Conservation (phyloP, 1,140 invertebrate species). For the Neuroterus valhalla region DNA sequence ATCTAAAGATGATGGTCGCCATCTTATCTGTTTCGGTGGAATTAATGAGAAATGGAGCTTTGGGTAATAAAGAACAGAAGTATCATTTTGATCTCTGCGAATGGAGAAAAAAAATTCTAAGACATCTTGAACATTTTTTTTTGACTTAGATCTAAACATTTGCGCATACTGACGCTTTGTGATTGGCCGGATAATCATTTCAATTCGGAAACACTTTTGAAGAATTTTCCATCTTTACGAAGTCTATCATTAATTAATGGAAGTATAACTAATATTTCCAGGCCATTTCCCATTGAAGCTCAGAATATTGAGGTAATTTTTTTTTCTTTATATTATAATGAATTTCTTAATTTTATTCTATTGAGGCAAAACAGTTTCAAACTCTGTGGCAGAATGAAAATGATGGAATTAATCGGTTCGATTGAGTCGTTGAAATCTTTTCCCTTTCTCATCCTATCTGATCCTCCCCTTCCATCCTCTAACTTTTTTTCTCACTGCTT, state of each 20-base stretch:
- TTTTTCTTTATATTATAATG: not conserved
- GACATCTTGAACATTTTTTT: not conserved
- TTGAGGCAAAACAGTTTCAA: not conserved
- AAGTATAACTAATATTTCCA: conserved; percentile 47
- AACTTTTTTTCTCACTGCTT: no score
- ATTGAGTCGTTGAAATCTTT: no score
- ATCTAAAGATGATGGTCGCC: conserved; percentile 44
- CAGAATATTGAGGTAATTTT: conserved; percentile 53
- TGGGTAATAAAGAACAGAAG: conserved; percentile 35
- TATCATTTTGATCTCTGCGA: not conserved
- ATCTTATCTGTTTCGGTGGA: conserved; percentile 54
- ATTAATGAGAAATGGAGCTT: conserved; percentile 50
- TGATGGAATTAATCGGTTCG: no score
- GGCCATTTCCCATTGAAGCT: conserved; percentile 40
- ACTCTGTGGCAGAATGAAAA: no score
- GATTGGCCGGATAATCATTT: conserved; percentile 52
- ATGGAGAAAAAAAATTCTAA: not conserved
- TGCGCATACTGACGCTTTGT: conserved; percentile 47
- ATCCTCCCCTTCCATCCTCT: no score
- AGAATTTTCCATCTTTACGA: conserved; percentile 47
- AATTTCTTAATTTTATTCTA: not conserved
- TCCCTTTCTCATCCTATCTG: no score
- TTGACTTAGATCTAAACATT: conserved; percentile 42
- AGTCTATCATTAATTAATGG: conserved; percentile 51
- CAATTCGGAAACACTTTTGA: conserved; percentile 45